Evolutionary conservation across 2,113 vertebrate species (phyloP), one percentile per base, ranked within the genome.

Genomic region (Tapirus terrestris): DNA sequence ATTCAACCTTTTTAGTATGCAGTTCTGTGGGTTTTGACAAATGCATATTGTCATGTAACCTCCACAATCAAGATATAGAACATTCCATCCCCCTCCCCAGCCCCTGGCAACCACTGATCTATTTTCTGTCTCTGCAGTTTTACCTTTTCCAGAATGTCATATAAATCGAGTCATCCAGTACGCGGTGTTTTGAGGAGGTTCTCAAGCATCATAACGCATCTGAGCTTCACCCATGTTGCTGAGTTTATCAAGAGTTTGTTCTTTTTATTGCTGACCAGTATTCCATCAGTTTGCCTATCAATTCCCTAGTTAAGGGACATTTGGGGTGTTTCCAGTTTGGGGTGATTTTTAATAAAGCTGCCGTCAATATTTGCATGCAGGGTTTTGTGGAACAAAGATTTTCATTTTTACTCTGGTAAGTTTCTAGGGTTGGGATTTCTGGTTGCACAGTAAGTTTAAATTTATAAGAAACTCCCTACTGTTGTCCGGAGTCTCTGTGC

Each of bases 221-320:
- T 77, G 56, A 2, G 7, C 4, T n/a, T 21, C 13, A 0, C 48
- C 31, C 12, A 2, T 3, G 16, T 11, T 17, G 36, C 1, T 53
- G 45, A 33, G n/a, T 4, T 6, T 14, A 25, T 11, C 11, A 18
- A 7, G 21, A 43, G 36, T 31, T 72, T 6, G 18, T 36, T 85
- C 88, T 5, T 73, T 88, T 73, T 6, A 2, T 1, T 31, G 73
- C 7, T 21, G 33, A 6, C 0, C 1, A 0, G 0, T 0, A 6
- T 2, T 68, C 17, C 18, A 7, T 25, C 7, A 1, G 10, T 51
- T 23, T 81, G 8, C 18, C 58, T 29, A 8, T 8, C 18, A 8
- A 0, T 36, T 53, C 39, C 25, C 58, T 63, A 48, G 56, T 2
- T 9, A 58, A 10, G 29, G 76, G 80, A 33, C 45, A 5, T 8